phyloP scores from a whole-genome alignment of 1,140 invertebrate genomes.

The Oryzaephilus surinamensis region DNA sequence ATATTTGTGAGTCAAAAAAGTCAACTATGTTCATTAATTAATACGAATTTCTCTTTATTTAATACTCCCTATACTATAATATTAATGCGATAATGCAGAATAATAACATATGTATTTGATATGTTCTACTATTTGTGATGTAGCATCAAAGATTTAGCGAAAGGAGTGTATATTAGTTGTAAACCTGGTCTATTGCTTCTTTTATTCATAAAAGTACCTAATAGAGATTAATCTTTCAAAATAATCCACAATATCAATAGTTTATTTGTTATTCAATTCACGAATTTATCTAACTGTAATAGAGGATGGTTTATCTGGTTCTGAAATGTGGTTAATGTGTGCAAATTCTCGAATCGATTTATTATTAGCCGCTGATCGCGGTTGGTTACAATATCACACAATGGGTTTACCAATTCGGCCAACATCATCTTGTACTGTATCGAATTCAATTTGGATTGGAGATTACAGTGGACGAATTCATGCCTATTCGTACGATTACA shows the following conservation, averaged over 20 bases:
- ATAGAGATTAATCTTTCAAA: not conserved
- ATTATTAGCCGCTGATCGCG: slow-evolving; percentile 45
- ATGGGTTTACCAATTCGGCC: slow-evolving; percentile 45
- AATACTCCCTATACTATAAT: too few relatives aligned
- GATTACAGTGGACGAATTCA: slow-evolving; percentile 71
- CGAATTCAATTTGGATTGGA: slow-evolving; percentile 72
- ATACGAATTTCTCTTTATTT: too few relatives aligned
- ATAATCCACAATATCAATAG: not conserved
- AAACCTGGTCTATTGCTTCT: not conserved
- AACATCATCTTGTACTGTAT: slow-evolving; percentile 56
- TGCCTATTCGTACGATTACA: slow-evolving; percentile 65
- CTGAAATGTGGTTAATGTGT: slow-evolving; percentile 61
- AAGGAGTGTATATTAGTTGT: not conserved
- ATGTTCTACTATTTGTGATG: too few relatives aligned
- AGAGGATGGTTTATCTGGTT: slow-evolving; percentile 36
- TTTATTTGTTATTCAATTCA: not conserved
- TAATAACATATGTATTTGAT: too few relatives aligned
- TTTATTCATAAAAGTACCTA: too few relatives aligned
- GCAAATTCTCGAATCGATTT: slow-evolving; percentile 61
- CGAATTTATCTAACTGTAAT: slow-evolving; percentile 16
- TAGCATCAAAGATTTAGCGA: too few relatives aligned
- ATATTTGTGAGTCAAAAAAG: too few relatives aligned
- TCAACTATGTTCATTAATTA: too few relatives aligned
- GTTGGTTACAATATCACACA: slow-evolving; percentile 46
- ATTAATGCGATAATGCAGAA: too few relatives aligned